These are phyloP conservation scores for Caenorhabditis sp. DNA, from an alignment of 2,888 invertebrate genomes.

Conservation along the genomic window DNA sequence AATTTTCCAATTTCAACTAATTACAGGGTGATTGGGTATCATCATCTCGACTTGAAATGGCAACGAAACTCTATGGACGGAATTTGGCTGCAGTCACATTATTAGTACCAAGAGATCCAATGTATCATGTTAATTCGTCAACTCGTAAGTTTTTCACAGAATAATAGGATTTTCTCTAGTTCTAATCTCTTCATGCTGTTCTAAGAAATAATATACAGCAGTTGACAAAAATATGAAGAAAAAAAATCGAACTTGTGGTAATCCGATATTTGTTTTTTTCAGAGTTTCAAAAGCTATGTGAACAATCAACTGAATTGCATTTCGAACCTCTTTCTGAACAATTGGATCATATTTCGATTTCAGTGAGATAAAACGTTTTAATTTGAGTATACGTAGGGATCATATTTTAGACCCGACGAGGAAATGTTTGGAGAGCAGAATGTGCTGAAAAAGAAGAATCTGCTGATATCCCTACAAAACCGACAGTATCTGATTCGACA, in stretches of 20 bases:
- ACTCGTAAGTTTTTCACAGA: conserved; percentile 5
- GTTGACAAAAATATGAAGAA: too few species aligned
- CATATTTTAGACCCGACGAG: conserved; percentile 29
- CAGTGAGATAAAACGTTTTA: too few species aligned
- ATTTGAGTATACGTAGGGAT: too few species aligned
- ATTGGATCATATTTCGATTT: conserved; percentile 74
- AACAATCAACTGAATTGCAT: conserved; percentile 90
- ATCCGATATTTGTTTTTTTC: neutral
- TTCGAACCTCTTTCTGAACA: conserved; percentile 87
- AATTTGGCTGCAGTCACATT: conserved; percentile 88
- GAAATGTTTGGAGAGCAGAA: conserved; percentile 39
- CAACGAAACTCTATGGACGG: conserved; percentile 89
- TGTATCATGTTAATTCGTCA: conserved; percentile 73
- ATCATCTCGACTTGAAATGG: conserved; percentile 87
- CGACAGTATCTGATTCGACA: conserved; percentile 27
- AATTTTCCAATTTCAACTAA: too few species aligned
- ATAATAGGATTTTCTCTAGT: too few species aligned
- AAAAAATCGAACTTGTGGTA: too few species aligned
- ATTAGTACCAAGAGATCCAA: conserved; percentile 79
- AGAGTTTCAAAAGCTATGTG: conserved; percentile 75
- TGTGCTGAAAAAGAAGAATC: conserved; percentile 13
- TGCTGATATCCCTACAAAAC: neutral
- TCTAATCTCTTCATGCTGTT: too few species aligned
- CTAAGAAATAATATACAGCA: too few species aligned
- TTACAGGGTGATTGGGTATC: conserved; percentile 38